Percentiles rank a stretch among this genome's conserved stretches.
phyloP scores from a whole-genome alignment of 2,113 vertebrate species.

The Scartelaos histophorus region DNA sequence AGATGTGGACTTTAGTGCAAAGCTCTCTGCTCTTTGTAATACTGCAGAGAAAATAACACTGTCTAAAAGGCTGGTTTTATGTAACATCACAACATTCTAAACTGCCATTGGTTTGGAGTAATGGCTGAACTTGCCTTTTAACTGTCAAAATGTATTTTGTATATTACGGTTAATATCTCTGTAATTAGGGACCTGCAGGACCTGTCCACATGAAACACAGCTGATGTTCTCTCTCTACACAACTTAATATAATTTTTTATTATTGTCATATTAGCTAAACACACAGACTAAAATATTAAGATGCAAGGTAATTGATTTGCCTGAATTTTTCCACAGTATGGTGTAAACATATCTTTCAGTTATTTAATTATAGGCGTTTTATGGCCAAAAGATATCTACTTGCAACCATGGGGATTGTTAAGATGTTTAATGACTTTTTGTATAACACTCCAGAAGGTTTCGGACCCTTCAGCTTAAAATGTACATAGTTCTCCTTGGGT shows the following conservation, averaged over 20 bases:
- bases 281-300: background rate
- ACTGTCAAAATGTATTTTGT: background rate
- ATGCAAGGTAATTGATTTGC: background rate
- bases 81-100: background rate
- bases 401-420: too few relatives aligned
- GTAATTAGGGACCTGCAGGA: background rate
- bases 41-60: background rate
- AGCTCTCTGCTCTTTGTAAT: conserved; percentile 7
- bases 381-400: too few relatives aligned
- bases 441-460: too few relatives aligned
- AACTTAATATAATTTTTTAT: background rate
- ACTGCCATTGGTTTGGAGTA: background rate
- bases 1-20: conserved; percentile 41
- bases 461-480: too few relatives aligned
- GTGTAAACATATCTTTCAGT: too few relatives aligned
- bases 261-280: background rate
- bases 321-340: too few relatives aligned
- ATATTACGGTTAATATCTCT: background rate
- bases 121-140: background rate
- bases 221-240: background rate
- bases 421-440: too few relatives aligned
- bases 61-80: background rate
- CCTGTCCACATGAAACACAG: background rate
- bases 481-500: too few relatives aligned
- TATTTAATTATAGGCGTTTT: too few relatives aligned